phyloP scores from a whole-genome alignment of 92 coral and sea anemone genomes.

The Ricordea florida region DNA sequence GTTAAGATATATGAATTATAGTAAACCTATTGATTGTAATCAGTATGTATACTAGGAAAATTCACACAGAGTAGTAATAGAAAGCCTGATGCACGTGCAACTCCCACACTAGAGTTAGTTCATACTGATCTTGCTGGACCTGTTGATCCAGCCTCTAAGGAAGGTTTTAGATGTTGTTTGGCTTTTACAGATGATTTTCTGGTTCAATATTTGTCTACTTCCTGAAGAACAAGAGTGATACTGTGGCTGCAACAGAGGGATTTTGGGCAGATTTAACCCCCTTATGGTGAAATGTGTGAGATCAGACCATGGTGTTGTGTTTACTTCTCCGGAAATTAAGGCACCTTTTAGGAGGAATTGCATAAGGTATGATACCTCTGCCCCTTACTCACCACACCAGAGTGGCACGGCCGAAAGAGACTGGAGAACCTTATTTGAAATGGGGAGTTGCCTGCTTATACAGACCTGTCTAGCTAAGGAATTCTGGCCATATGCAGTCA shows the following conservation, averaged over 20 bases:
- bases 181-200: slow-evolving; percentile 24
- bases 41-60: too few relatives aligned
- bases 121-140: slow-evolving; percentile 41
- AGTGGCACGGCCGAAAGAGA: slow-evolving; percentile 60
- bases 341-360: slow-evolving; percentile 7
- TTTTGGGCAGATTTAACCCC: too few relatives aligned
- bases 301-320: slow-evolving; percentile 28
- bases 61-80: too few relatives aligned
- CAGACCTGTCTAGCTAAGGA: slow-evolving; percentile 32
- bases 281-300: slow-evolving; percentile 12
- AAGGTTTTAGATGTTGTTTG: slow-evolving; percentile 11
- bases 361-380: slow-evolving; percentile 47
- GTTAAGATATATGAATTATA: background rate
- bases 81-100: too few relatives aligned
- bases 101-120: slow-evolving; percentile 20
- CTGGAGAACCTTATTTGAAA: slow-evolving; percentile 62
- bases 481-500: slow-evolving; percentile 65
- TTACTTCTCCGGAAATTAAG: slow-evolving; percentile 8
- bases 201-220: slow-evolving; percentile 28
- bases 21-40: background rate
- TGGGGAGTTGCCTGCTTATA: slow-evolving; percentile 48
- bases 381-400: slow-evolving; percentile 60
- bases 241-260: slow-evolving; percentile 18
- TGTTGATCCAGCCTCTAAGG: background rate
- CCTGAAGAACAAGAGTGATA: slow-evolving; percentile 28